Conservation (phyloP, 2,888 invertebrate species). For the Myathropa florea region DNA sequence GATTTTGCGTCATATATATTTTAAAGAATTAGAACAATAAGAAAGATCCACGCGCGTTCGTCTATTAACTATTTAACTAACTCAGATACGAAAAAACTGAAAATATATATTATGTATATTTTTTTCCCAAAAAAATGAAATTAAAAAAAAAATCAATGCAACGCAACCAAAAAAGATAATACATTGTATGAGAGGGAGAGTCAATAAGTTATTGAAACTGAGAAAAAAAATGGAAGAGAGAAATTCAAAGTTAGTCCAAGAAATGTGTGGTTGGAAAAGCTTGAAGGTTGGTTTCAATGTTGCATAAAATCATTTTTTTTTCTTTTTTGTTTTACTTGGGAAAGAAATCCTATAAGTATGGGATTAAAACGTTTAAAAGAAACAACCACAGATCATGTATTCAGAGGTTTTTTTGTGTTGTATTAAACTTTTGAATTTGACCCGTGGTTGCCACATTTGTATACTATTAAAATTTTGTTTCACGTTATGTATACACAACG, state of each 20-base stretch:
- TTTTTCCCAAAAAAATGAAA: conserved; percentile 61
- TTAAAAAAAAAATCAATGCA: conserved; percentile 43
- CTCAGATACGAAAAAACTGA: conserved; percentile 64
- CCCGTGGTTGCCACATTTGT: conserved; percentile 48
- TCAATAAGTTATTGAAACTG: conserved; percentile 31
- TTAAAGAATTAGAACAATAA: conserved; percentile 40
- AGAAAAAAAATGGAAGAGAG: conserved; percentile 17
- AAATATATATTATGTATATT: conserved; percentile 67
- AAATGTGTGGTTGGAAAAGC: conserved; percentile 15
- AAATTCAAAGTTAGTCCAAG: conserved; percentile 20
- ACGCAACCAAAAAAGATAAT: conserved; percentile 23
- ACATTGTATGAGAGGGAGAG: background rate
- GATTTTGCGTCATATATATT: conserved; percentile 36
- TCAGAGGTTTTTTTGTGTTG: conserved; percentile 9
- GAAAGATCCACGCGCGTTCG: conserved; percentile 63
- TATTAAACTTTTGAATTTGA: conserved; percentile 45
- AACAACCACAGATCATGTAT: conserved; percentile 59
- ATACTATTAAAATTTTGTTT: conserved; percentile 37
- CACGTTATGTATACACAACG: conserved; percentile 14
- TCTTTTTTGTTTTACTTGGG: conserved; percentile 41
- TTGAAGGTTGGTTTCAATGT: conserved; percentile 18
- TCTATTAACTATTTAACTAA: conserved; percentile 61
- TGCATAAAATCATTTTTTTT: conserved; percentile 31
- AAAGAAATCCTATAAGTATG: conserved; percentile 61
- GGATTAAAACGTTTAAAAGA: conserved; percentile 48